These are phyloP conservation scores for Drosophila elegans DNA, from an alignment of 1,140 invertebrate species.

Conservation along the genomic window DNA sequence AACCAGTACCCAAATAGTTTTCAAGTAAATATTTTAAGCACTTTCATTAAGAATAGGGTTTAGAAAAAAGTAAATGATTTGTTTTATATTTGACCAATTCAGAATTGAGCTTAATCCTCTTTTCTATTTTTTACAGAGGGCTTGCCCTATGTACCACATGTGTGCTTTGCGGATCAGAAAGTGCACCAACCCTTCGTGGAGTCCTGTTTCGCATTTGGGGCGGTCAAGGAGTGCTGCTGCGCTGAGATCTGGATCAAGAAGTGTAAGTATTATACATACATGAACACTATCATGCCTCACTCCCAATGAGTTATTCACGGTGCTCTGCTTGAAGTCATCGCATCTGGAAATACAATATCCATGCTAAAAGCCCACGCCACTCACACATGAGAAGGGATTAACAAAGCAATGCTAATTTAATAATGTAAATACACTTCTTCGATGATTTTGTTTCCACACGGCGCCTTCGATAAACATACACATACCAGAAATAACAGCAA, in stretches of 20 bases:
- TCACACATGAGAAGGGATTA: conserved; percentile 52
- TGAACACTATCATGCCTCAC: not conserved
- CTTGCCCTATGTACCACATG: conserved; percentile 88
- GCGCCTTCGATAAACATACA: conserved; percentile 48
- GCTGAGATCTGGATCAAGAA: conserved; percentile 86
- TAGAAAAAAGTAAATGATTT: too few species aligned
- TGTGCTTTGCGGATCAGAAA: conserved; percentile 87
- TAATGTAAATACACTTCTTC: conserved; percentile 64
- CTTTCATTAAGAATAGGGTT: not conserved
- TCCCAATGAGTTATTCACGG: conserved; percentile 5
- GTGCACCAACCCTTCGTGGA: conserved; percentile 86
- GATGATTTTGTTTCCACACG: conserved; percentile 38
- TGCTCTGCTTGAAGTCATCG: conserved; percentile 1
- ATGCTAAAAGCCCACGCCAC: conserved; percentile 38
- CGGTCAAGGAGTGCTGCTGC: conserved; percentile 88
- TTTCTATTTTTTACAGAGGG: conserved; percentile 85
- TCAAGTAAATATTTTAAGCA: too few species aligned
- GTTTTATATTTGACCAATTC: too few species aligned
- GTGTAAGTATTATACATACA: conserved; percentile 85
- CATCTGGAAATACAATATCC: conserved; percentile 30
- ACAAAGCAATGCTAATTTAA: conserved; percentile 75
- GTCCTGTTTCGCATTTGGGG: conserved; percentile 87
- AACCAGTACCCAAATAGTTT: too few species aligned
- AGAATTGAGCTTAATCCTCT: not conserved
- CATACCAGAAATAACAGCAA: conserved; percentile 37